A percentile compares a stretch with the other conserved stretches of the same genome.
Conservation (phyloP, 1,140 invertebrate genomes). For the Mesaphorura yosii region DNA sequence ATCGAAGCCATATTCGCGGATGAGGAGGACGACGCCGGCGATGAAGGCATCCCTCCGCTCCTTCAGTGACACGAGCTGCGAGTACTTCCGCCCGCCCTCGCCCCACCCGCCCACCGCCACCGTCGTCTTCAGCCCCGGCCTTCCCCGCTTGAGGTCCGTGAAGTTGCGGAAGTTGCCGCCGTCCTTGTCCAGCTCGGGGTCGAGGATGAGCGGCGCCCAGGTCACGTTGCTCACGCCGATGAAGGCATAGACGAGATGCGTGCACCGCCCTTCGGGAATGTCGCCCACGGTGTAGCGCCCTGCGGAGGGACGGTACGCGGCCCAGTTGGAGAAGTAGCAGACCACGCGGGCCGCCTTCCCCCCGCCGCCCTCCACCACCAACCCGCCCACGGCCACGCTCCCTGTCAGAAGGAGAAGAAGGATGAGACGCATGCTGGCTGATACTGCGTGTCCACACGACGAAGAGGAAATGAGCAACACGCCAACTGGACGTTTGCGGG, state of each 20-base stretch:
- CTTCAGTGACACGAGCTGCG: slow-evolving; percentile 34
- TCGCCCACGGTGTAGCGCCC: slow-evolving; percentile 36
- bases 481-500: too few relatives aligned
- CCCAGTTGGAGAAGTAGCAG: slow-evolving; percentile 86
- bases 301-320: slow-evolving; percentile 65
- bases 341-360: slow-evolving; percentile 49
- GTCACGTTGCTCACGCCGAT: slow-evolving; percentile 36
- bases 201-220: slow-evolving; percentile 34
- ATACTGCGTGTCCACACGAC: too few relatives aligned
- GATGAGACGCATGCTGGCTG: too few relatives aligned
- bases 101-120: background rate
- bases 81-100: slow-evolving; percentile 33
- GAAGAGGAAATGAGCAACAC: too few relatives aligned
- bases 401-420: too few relatives aligned
- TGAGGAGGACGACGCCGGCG: slow-evolving; percentile 32
- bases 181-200: slow-evolving; percentile 32
- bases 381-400: too few relatives aligned
- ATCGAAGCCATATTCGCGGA: slow-evolving; percentile 35
- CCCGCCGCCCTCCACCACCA: background rate
- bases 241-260: slow-evolving; percentile 38
- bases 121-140: slow-evolving; percentile 21
- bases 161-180: too few relatives aligned
- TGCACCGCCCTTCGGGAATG: slow-evolving; percentile 36
- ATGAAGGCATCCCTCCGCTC: slow-evolving; percentile 33
- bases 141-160: too few relatives aligned